phyloP scores from a whole-genome alignment of 2,888 invertebrate species.

The Melinaea menophilus region DNA sequence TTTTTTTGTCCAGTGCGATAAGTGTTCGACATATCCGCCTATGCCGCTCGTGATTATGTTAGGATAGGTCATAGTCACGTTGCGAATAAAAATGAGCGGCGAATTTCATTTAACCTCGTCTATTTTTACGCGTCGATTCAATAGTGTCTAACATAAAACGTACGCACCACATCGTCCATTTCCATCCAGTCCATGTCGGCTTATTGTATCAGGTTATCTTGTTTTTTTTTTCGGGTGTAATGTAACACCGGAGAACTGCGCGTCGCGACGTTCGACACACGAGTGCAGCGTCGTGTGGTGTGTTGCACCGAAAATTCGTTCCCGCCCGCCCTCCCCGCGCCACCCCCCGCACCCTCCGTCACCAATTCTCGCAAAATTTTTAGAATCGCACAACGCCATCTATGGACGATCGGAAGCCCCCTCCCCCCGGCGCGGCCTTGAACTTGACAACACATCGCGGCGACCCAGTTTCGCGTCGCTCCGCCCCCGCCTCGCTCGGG shows the following conservation, averaged over 20 bases:
- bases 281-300: constrained; percentile 72
- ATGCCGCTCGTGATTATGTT: constrained; percentile 60
- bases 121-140: constrained; percentile 13
- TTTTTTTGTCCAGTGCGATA: constrained; percentile 12
- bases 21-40: constrained; percentile 11
- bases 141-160: constrained; percentile 35
- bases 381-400: constrained; percentile 71
- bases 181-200: constrained; percentile 75
- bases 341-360: constrained; percentile 53
- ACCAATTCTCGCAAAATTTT: constrained; percentile 61
- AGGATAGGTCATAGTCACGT: constrained; percentile 70
- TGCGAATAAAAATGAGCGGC: constrained; percentile 33
- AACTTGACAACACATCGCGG: constrained; percentile 71
- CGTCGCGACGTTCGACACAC: constrained; percentile 73
- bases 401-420: constrained; percentile 60
- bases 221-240: constrained; percentile 52
- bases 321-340: constrained; percentile 63
- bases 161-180: constrained; percentile 75
- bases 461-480: constrained; percentile 69
- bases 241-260: constrained; percentile 66
- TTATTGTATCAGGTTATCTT: constrained; percentile 56
- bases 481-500: constrained; percentile 55
- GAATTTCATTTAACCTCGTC: constrained; percentile 6
- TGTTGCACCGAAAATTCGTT: constrained; percentile 76
- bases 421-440: constrained; percentile 66